Percentiles rank a stretch among this genome's conserved stretches.
Evolutionary conservation across 2,113 vertebrate genomes (phyloP).

Genomic region (Notothenia rossii): DNA sequence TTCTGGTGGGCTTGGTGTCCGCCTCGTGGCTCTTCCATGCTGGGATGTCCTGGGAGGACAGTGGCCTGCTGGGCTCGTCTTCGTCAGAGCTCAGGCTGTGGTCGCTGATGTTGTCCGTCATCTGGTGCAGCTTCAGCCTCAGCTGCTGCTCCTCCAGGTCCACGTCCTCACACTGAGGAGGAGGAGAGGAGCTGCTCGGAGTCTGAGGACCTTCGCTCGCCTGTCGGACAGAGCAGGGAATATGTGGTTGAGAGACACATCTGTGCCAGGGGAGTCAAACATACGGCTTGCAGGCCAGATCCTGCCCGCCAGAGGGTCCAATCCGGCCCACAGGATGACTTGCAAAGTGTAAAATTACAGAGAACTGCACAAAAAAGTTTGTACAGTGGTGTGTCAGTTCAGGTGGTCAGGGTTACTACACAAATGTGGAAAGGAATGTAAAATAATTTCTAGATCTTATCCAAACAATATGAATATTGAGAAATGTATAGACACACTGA

Average conservation of each 20-base stretch:
- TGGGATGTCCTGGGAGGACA: slow-evolving; percentile 42
- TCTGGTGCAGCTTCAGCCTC: slow-evolving; percentile 86
- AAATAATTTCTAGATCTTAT: too few species aligned
- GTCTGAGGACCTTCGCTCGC: slow-evolving; percentile 28
- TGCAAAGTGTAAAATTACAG: too few species aligned
- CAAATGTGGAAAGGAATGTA: too few species aligned
- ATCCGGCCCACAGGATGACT: too few species aligned
- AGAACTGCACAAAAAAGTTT: too few species aligned
- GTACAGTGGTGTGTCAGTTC: too few species aligned
- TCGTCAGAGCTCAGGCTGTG: slow-evolving; percentile 88
- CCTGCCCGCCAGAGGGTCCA: too few species aligned
- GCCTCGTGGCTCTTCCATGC: slow-evolving; percentile 39
- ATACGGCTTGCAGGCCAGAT: too few species aligned
- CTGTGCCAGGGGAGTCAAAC: too few species aligned
- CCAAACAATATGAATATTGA: too few species aligned
- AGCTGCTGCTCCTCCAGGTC: slow-evolving; percentile 87
- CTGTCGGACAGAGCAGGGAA: slow-evolving; percentile 15
- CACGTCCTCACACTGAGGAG: slow-evolving; percentile 54
- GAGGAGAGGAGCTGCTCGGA: slow-evolving; percentile 72
- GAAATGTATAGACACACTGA: too few species aligned
- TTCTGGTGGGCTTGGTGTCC: slow-evolving; percentile 29
- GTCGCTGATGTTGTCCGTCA: slow-evolving; percentile 89
- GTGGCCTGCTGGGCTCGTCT: slow-evolving; percentile 70
- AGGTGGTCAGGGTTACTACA: too few species aligned
- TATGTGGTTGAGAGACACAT: background rate